Evolutionary conservation across 2,113 vertebrate genomes (phyloP).

Genomic region (Heptranchias perlo): DNA sequence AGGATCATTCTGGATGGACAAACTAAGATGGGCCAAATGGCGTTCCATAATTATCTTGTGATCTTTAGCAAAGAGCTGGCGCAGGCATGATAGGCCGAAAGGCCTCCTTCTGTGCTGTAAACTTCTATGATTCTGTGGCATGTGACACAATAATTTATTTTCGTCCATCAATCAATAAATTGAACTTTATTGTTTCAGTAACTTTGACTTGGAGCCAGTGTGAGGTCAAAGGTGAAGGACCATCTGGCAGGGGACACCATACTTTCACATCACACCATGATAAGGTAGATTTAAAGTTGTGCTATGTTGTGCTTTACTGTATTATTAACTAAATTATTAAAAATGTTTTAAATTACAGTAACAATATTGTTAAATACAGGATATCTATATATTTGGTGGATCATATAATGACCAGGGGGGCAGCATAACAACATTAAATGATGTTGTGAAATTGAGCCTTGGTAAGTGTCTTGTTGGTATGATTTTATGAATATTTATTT

Average conservation of each 20-base stretch:
- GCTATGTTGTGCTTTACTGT: not conserved
- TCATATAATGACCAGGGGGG: conserved; percentile 46
- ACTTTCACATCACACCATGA: conserved; percentile 56
- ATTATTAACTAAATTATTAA: not conserved
- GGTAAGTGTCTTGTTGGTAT: conserved; percentile 44
- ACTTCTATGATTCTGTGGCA: not conserved
- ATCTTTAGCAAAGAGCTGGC: not conserved
- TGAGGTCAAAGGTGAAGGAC: conserved; percentile 60
- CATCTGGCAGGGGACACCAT: conserved; percentile 50
- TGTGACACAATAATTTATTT: not conserved
- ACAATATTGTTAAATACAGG: conserved; percentile 47
- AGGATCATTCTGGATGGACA: not conserved
- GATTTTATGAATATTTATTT: not conserved
- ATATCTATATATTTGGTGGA: conserved; percentile 64
- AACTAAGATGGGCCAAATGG: not conserved
- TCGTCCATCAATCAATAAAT: not conserved
- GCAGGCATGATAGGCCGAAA: not conserved
- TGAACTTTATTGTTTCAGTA: conserved; percentile 44
- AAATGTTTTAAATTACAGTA: not conserved
- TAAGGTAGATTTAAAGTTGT: conserved; percentile 49
- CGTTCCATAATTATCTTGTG: not conserved
- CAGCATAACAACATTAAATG: conserved; percentile 47
- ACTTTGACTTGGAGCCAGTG: conserved; percentile 54
- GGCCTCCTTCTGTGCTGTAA: not conserved
- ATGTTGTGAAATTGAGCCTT: conserved; percentile 63